Conservation (phyloP, 2,797 vertebrate species). For the Columba guinea region DNA sequence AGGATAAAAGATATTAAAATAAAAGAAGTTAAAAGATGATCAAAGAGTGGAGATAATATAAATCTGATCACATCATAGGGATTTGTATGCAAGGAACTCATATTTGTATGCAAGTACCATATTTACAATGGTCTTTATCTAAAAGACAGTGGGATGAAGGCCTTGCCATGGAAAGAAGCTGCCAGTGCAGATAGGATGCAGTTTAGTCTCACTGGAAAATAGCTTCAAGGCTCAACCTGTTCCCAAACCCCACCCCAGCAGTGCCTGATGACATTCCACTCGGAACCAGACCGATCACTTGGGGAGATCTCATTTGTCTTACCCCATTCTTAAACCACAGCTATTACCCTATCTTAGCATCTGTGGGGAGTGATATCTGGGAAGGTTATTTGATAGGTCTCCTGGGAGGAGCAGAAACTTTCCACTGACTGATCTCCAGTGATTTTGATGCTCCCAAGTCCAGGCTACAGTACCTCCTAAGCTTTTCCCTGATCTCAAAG, state of each 20-base stretch:
- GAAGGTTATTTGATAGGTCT: background rate
- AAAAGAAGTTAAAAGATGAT: background rate
- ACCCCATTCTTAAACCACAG: background rate
- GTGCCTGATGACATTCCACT: background rate
- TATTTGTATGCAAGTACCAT: background rate
- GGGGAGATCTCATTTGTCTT: background rate
- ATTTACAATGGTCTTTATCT: background rate
- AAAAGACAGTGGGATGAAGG: background rate
- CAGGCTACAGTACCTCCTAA: constrained; percentile 69
- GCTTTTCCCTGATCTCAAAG: constrained; percentile 77
- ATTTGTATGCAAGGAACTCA: background rate
- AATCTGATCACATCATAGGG: background rate
- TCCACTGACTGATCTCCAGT: background rate
- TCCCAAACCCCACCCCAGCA: background rate
- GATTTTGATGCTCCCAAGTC: background rate
- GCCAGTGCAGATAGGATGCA: background rate
- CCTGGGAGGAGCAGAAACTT: background rate
- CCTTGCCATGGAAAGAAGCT: background rate
- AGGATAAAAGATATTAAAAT: background rate
- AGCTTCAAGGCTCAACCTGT: constrained; percentile 22
- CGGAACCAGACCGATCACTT: constrained; percentile 19
- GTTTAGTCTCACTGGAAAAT: constrained; percentile 17
- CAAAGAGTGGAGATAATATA: background rate
- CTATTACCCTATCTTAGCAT: constrained; percentile 12
- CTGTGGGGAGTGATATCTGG: background rate